Conservation (phyloP, 1,140 invertebrate species). For the Stegodyphus dumicola region DNA sequence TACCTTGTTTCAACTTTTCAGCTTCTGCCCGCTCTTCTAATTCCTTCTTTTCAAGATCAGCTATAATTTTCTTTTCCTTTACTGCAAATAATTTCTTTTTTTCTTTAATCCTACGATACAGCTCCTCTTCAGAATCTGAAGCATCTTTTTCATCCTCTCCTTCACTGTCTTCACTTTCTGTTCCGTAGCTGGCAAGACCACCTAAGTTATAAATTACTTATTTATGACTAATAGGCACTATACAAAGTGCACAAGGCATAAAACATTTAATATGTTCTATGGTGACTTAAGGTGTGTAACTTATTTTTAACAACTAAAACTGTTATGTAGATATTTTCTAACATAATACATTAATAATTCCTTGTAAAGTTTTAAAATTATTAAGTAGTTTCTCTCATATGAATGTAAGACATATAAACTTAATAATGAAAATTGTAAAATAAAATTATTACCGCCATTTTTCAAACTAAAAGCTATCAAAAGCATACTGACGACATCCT, state of each 20-base stretch:
- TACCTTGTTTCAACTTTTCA: conserved; percentile 26
- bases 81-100: conserved; percentile 72
- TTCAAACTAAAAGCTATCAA: too few species aligned
- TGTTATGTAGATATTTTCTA: neutral
- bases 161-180: conserved; percentile 70
- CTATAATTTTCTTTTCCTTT: conserved; percentile 72
- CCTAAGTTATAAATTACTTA: conserved; percentile 33
- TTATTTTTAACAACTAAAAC: too few species aligned
- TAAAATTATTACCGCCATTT: too few species aligned
- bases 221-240: neutral
- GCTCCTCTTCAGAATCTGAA: conserved; percentile 71
- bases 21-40: conserved; percentile 42
- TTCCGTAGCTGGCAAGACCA: conserved; percentile 61
- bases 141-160: conserved; percentile 67
- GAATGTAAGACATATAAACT: neutral
- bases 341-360: neutral
- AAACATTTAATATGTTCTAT: conserved; percentile 71
- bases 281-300: conserved; percentile 1
- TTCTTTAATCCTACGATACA: conserved; percentile 69
- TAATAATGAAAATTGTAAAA: neutral
- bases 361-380: conserved; percentile 17
- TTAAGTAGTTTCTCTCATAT: conserved; percentile 7
- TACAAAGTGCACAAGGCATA: neutral
- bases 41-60: conserved; percentile 70
- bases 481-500: too few species aligned